Evolutionary conservation across 1,140 invertebrate genomes (phyloP).

Genomic region (Marisa cornuarietis): DNA sequence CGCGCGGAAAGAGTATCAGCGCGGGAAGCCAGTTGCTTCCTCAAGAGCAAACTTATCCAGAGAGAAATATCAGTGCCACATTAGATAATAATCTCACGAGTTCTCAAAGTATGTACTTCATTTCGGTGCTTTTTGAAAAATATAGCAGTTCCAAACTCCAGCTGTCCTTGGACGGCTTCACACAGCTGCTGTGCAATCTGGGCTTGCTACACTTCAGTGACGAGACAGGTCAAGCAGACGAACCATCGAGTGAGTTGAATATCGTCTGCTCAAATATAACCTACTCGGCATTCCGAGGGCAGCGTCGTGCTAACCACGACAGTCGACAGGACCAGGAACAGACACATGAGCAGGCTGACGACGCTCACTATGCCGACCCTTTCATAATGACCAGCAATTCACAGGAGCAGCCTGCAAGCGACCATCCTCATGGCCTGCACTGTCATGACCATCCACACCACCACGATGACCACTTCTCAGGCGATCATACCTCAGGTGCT

Average conservation of each 20-base stretch:
- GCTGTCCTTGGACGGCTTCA: conserved; percentile 13
- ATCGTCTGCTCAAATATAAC: background rate
- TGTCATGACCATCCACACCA: too few relatives aligned
- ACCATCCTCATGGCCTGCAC: background rate
- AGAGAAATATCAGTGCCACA: background rate
- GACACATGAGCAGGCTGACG: background rate
- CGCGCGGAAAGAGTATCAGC: background rate
- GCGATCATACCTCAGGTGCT: too few relatives aligned
- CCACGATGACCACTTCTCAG: too few relatives aligned
- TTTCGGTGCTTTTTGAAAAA: conserved; percentile 10
- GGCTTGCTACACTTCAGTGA: background rate
- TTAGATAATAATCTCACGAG: background rate
- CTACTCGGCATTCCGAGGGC: background rate
- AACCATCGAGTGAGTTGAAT: background rate
- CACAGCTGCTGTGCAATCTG: conserved; percentile 12
- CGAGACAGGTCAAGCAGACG: conserved; percentile 17
- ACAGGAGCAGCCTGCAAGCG: background rate
- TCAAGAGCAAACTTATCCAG: background rate
- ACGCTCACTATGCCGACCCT: background rate
- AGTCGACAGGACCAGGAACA: background rate
- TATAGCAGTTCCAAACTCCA: conserved; percentile 1
- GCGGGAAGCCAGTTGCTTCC: background rate
- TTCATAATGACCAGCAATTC: background rate
- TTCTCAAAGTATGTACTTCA: conserved; percentile 3
- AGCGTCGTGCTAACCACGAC: background rate